Evolutionary conservation across 2,797 vertebrate species (phyloP), one percentile per base, ranked within the genome.

Genomic region (Mareca penelope): DNA sequence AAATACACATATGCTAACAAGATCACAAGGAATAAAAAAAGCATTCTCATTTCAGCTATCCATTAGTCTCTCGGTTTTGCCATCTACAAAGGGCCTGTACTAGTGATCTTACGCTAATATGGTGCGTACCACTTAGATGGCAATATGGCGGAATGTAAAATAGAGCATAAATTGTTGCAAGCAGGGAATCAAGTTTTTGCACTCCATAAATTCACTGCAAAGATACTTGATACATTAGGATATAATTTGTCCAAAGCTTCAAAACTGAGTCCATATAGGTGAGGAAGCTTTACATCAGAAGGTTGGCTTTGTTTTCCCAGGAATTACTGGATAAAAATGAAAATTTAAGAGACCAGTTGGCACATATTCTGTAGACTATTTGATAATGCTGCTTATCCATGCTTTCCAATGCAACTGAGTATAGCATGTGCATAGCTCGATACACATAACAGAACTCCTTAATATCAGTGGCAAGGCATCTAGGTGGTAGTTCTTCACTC

Each of bases 11-110:
- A 88, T 91, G 91, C 94, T 96, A 95, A 93, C 85, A 94, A 95
- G 95, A 96, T 94, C 91, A 94, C 85, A 96, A 76, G 83, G 90
- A 96, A 86, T 84, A 93, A 81, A 88, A 95, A 10, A 91, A 93
- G 44, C 75, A 77, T 82, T 88, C 53, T 0, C 48, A 44, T 94
- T 91, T 91, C 88, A 93, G 92, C 85, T 87, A 91, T 84, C 91
- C 90, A 92, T 95, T 95, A 95, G 92, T 90, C 68, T 95, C 93
- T 90, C 90, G 80, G 93, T 85, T 96, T 89, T 85, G 75, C 70
- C 7, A 1, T 77, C 90, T 95, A 77, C 88, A 94, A 95, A 96
- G 80, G 81, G 52, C 77, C 84, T 69, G 44, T 88, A 65, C 73
- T 39, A 81, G 31, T 73, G 77, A 73, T 96, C 73, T 91, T 70